Evolutionary conservation across 1,140 invertebrate species (phyloP).

Genomic region (Fopius arisanus): DNA sequence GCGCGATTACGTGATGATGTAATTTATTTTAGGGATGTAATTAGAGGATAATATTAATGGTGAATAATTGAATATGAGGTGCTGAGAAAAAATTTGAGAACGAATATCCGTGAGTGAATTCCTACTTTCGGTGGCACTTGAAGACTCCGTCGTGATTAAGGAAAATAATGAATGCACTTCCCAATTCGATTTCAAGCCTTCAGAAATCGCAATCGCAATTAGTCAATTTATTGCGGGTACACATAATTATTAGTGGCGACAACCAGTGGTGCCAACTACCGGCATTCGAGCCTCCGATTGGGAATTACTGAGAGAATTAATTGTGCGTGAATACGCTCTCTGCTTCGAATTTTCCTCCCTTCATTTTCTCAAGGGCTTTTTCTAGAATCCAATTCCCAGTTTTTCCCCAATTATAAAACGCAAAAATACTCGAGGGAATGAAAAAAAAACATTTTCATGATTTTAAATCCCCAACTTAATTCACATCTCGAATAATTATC

Average conservation of each 20-base stretch:
- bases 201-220: slow-evolving; percentile 59
- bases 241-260: slow-evolving; percentile 62
- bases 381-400: neutral
- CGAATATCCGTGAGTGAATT: no score
- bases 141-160: slow-evolving; percentile 24
- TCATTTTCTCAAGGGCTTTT: neutral
- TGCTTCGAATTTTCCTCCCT: slow-evolving; percentile 1
- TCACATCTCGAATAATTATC: neutral
- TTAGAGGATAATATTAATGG: no score
- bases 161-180: slow-evolving; percentile 15
- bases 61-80: neutral
- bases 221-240: slow-evolving; percentile 64
- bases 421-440: neutral
- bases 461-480: neutral
- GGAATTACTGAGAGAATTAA: slow-evolving; percentile 63
- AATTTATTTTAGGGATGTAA: no score
- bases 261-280: slow-evolving; percentile 8
- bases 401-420: neutral
- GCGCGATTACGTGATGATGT: no score
- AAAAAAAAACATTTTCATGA: neutral
- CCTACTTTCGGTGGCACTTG: no score
- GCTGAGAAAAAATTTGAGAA: no score
- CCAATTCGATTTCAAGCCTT: neutral
- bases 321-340: slow-evolving; percentile 60
- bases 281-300: slow-evolving; percentile 44